phyloP scores from a whole-genome alignment of 2,888 invertebrate genomes.

The Cabera pusaria region DNA sequence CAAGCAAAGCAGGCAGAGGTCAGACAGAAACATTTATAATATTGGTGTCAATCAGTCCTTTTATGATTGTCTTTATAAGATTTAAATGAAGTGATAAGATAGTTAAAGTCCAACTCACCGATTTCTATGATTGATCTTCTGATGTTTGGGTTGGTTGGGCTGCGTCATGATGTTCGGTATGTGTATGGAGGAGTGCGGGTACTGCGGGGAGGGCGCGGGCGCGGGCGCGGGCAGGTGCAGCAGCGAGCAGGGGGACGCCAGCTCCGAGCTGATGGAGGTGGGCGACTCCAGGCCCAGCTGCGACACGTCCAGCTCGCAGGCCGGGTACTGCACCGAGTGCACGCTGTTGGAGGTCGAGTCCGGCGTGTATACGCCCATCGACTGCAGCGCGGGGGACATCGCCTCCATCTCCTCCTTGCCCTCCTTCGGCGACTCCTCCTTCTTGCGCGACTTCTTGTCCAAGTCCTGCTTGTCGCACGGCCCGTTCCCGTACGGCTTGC shows the following conservation, averaged over 20 bases:
- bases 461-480: constrained; percentile 71
- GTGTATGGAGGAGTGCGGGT: constrained; percentile 79
- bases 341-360: constrained; percentile 93
- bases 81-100: no score
- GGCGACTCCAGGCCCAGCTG: constrained; percentile 95
- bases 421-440: constrained; percentile 70
- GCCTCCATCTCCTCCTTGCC: constrained; percentile 73
- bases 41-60: no score
- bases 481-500: constrained; percentile 66
- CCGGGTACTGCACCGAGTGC: constrained; percentile 90
- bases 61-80: no score
- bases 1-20: no score
- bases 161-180: constrained; percentile 78
- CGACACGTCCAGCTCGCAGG: constrained; percentile 92
- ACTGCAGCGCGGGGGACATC: constrained; percentile 86
- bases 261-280: constrained; percentile 93
- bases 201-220: constrained; percentile 83
- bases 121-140: constrained; percentile 75
- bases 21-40: no score
- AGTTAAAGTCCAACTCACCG: constrained; percentile 51
- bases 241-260: constrained; percentile 92
- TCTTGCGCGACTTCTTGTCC: constrained; percentile 74
- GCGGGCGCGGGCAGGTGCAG: constrained; percentile 66
- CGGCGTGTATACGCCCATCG: constrained; percentile 93
- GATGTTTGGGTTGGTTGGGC: constrained; percentile 78